Evolutionary conservation across 35 echinoderm and acorn worm genomes (phyloP).

Genomic region (Heliocidaris erythrogramma): DNA sequence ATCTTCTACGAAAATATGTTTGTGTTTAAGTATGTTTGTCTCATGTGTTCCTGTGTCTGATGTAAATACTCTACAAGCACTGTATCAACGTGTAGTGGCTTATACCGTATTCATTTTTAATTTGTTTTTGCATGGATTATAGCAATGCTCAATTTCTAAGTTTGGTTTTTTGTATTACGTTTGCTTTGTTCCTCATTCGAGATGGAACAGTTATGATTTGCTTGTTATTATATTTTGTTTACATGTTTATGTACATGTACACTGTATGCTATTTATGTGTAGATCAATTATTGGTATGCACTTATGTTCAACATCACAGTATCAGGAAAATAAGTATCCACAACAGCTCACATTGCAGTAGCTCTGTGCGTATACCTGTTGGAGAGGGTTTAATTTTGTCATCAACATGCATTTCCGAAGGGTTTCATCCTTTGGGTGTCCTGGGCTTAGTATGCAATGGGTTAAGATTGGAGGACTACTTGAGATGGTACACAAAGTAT

Average conservation of each 20-base stretch:
- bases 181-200: not conserved
- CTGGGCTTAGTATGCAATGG: not conserved
- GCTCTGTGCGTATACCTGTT: not conserved
- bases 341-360: not conserved
- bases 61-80: not conserved
- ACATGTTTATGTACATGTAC: not conserved
- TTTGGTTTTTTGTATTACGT: not conserved
- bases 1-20: not conserved
- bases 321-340: not conserved
- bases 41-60: not conserved
- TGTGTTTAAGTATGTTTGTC: not conserved
- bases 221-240: not conserved
- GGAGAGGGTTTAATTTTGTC: not conserved
- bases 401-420: not conserved
- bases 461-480: too few species aligned
- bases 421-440: not conserved
- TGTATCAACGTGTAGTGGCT: not conserved
- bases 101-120: not conserved
- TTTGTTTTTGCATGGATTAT: not conserved
- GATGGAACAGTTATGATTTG: not conserved
- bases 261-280: not conserved
- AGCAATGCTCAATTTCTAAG: too few species aligned
- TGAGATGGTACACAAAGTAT: too few species aligned
- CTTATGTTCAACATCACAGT: not conserved
- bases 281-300: not conserved